Evolutionary conservation across 2,888 invertebrate genomes (phyloP).

Genomic region (Ophioninae sp.): DNA sequence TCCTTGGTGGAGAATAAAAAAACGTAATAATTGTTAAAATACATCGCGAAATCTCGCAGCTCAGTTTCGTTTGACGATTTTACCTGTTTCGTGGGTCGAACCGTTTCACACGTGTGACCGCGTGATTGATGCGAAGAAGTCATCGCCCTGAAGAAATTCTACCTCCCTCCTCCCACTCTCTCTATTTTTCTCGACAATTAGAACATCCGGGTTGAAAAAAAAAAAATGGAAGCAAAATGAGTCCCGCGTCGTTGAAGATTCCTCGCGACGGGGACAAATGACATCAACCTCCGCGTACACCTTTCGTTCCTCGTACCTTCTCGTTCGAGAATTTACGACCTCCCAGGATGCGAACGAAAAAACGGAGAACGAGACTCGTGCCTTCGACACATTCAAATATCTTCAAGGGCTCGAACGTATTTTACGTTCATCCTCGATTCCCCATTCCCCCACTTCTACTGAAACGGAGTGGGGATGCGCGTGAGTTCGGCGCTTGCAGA

Average conservation of each 20-base stretch:
- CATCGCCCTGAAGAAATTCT: slow-evolving; percentile 56
- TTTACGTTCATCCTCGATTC: slow-evolving; percentile 4
- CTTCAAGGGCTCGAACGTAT: slow-evolving; percentile 7
- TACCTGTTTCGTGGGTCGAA: slow-evolving; percentile 5
- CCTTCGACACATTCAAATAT: slow-evolving; percentile 33
- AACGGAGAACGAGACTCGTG: slow-evolving; percentile 26
- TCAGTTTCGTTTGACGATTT: not conserved
- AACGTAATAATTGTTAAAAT: slow-evolving; percentile 1
- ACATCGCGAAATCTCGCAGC: slow-evolving; percentile 2
- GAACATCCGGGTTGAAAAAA: slow-evolving; percentile 58
- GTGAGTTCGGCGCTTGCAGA: not conserved
- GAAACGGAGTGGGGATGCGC: not conserved
- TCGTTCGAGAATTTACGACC: slow-evolving; percentile 55
- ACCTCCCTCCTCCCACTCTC: slow-evolving; percentile 1
- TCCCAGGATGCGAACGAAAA: slow-evolving; percentile 45
- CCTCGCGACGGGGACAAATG: slow-evolving; percentile 36
- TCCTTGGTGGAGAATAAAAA: not conserved
- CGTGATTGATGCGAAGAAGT: slow-evolving; percentile 58
- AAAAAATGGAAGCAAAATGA: slow-evolving; percentile 1
- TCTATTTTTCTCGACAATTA: slow-evolving; percentile 57
- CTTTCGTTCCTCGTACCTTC: slow-evolving; percentile 22
- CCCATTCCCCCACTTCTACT: no score
- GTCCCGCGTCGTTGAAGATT: slow-evolving; percentile 13
- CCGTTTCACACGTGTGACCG: slow-evolving; percentile 38
- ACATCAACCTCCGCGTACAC: slow-evolving; percentile 19